phyloP scores from a whole-genome alignment of 2,888 invertebrate species.

The Epistrophe grossulariae region DNA sequence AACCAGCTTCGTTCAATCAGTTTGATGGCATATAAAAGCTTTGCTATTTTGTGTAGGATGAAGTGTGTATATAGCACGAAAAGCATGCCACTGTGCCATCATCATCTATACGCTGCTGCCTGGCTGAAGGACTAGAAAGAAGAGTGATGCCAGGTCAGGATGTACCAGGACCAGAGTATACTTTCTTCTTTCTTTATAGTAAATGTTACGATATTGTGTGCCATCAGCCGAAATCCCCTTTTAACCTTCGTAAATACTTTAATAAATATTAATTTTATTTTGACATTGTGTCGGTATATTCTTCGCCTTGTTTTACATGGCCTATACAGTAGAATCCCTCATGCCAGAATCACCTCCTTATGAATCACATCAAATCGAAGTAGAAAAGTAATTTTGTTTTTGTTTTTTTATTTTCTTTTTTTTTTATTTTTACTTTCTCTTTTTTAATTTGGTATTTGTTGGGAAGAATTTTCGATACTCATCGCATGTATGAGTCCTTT shows the following conservation, averaged over 20 bases:
- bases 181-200: constrained; percentile 10
- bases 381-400: constrained; percentile 53
- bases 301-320: constrained; percentile 63
- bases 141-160: constrained; percentile 23
- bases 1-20: constrained; percentile 71
- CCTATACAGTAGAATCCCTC: constrained; percentile 5
- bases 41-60: constrained; percentile 46
- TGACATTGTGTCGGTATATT: constrained; percentile 54
- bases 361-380: constrained; percentile 72
- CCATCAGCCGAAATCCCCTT: constrained; percentile 66
- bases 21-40: constrained; percentile 74
- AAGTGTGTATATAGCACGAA: constrained; percentile 11
- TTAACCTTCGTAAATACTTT: constrained; percentile 74
- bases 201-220: constrained; percentile 68
- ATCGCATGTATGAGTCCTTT: constrained; percentile 26
- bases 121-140: neutral
- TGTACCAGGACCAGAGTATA: neutral
- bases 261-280: constrained; percentile 75
- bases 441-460: constrained; percentile 66
- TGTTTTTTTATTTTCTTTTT: constrained; percentile 22
- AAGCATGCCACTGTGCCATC: neutral
- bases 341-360: constrained; percentile 25
- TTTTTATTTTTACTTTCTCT: constrained; percentile 32
- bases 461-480: constrained; percentile 46
- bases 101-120: too few species aligned